phyloP scores from a whole-genome alignment of 2,797 vertebrate genomes.

The Adrianichthys oophorus region DNA sequence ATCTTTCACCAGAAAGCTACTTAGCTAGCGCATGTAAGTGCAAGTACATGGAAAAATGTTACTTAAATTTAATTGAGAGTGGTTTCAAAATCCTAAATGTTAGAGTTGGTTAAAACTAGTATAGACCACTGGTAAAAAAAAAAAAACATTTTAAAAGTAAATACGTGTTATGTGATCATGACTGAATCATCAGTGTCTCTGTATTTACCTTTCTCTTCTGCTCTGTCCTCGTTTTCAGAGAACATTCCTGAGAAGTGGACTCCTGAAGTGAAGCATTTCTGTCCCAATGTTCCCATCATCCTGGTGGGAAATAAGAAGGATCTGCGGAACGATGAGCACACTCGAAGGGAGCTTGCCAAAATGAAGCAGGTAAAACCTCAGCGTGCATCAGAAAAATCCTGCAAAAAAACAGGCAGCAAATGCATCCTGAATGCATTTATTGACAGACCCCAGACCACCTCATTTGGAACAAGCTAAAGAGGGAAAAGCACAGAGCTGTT shows the following conservation, averaged over 20 bases:
- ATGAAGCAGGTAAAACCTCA: constrained; percentile 90
- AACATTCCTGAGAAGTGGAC: constrained; percentile 99
- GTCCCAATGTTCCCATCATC: constrained; percentile 97
- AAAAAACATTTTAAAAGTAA: too few relatives aligned
- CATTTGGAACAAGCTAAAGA: background rate
- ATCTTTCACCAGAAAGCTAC: too few relatives aligned
- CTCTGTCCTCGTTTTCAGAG: constrained; percentile 73
- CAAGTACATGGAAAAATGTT: too few relatives aligned
- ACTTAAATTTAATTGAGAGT: too few relatives aligned
- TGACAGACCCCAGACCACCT: background rate
- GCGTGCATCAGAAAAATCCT: background rate
- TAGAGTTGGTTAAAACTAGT: too few relatives aligned
- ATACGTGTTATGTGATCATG: too few relatives aligned
- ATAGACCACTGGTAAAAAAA: too few relatives aligned
- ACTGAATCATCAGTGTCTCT: background rate
- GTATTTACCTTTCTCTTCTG: constrained; percentile 11
- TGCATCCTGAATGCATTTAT: too few relatives aligned
- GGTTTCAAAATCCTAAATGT: too few relatives aligned
- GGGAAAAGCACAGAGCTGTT: background rate
- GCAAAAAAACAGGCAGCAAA: background rate
- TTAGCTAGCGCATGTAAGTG: too few relatives aligned
- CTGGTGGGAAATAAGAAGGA: constrained; percentile 99
- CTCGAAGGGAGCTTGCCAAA: constrained; percentile 94
- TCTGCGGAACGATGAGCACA: constrained; percentile 96
- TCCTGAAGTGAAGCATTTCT: constrained; percentile 98